Evolutionary conservation across 2,888 invertebrate genomes (phyloP).

Genomic region (Gymnocheta viridis): DNA sequence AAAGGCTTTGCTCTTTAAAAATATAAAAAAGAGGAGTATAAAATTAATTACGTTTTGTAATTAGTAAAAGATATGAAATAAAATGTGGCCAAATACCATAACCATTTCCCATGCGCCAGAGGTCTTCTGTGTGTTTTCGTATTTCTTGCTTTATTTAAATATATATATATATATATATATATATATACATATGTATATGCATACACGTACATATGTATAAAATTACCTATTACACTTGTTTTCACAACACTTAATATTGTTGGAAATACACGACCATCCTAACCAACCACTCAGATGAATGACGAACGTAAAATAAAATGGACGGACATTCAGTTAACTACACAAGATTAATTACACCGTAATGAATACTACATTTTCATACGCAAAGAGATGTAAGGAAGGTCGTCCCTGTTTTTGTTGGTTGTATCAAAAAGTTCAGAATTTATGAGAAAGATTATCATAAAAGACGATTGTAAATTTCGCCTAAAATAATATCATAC

Average conservation of each 20-base stretch:
- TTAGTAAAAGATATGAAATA: constrained; percentile 73
- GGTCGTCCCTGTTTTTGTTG: background rate
- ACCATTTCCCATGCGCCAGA: constrained; percentile 47
- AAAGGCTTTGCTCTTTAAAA: background rate
- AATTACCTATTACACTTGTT: constrained; percentile 46
- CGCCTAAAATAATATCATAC: background rate
- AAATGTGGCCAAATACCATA: constrained; percentile 53
- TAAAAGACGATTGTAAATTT: constrained; percentile 49
- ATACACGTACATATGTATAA: too few relatives aligned
- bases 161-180: too few relatives aligned
- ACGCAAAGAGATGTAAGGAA: constrained; percentile 59
- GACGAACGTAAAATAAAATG: constrained; percentile 12
- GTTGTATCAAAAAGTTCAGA: background rate
- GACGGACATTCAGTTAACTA: constrained; percentile 34
- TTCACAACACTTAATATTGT: background rate
- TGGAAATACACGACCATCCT: constrained; percentile 13
- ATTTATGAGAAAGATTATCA: constrained; percentile 20
- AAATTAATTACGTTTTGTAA: constrained; percentile 79
- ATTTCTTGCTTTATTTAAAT: constrained; percentile 30
- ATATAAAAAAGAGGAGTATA: constrained; percentile 47
- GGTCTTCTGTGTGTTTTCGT: constrained; percentile 19
- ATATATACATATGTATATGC: too few relatives aligned
- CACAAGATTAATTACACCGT: constrained; percentile 79
- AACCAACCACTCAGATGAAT: constrained; percentile 12
- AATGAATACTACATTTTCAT: constrained; percentile 80